Evolutionary conservation across 2,888 invertebrate genomes (phyloP).

Genomic region (Pseudococcus longispinus): DNA sequence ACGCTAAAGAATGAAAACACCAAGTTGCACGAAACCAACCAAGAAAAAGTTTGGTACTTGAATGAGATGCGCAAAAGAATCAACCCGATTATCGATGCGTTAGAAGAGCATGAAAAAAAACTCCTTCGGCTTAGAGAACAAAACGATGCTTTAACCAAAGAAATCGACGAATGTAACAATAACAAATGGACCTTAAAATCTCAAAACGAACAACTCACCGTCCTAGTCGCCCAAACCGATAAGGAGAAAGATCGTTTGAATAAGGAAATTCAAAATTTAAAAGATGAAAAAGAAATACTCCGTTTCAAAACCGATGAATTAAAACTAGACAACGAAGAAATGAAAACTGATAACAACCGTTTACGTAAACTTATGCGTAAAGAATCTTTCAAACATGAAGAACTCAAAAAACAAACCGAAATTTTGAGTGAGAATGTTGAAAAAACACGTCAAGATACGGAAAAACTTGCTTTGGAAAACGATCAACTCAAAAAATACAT

Average conservation of each 20-base stretch:
- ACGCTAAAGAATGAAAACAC: slow-evolving; percentile 26
- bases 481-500: not conserved
- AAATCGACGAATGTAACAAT: slow-evolving; percentile 63
- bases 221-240: not conserved
- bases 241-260: slow-evolving; percentile 8
- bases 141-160: slow-evolving; percentile 63
- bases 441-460: not conserved
- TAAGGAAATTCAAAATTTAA: not conserved
- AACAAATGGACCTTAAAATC: not conserved
- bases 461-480: not conserved
- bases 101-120: slow-evolving; percentile 19
- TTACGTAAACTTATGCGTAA: slow-evolving; percentile 20
- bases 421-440: not conserved
- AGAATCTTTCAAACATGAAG: not conserved
- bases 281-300: not conserved
- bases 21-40: slow-evolving; percentile 27
- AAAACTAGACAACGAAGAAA: slow-evolving; percentile 11
- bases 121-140: slow-evolving; percentile 62
- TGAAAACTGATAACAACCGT: not conserved
- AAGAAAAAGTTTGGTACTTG: slow-evolving; percentile 19
- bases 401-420: slow-evolving; percentile 2
- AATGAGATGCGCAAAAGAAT: slow-evolving; percentile 43
- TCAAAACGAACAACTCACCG: slow-evolving; percentile 17
- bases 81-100: not conserved
- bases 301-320: not conserved